Evolutionary conservation across 2,888 invertebrate genomes (phyloP).

Genomic region (Diadromus collaris): DNA sequence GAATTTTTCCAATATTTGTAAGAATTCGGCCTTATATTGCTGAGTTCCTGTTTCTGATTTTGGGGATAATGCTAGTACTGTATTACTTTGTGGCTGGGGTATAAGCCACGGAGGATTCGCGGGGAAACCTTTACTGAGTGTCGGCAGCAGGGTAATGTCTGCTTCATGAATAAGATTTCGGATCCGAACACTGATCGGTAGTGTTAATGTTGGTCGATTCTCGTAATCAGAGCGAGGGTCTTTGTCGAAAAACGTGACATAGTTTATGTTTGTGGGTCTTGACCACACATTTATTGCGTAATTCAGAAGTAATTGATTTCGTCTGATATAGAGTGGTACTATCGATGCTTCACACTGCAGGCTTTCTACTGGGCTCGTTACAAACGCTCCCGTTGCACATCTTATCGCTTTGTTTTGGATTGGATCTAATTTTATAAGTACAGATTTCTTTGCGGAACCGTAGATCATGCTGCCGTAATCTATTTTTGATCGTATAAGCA

Average conservation of each 20-base stretch:
- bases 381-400: constrained; percentile 52
- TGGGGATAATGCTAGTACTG: background rate
- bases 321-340: constrained; percentile 36
- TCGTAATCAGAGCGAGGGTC: background rate
- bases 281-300: constrained; percentile 12
- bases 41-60: background rate
- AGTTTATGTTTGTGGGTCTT: constrained; percentile 1
- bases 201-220: background rate
- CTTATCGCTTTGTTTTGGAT: constrained; percentile 50
- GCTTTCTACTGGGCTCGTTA: constrained; percentile 52
- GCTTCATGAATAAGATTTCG: background rate
- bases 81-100: background rate
- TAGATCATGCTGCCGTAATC: constrained; percentile 63
- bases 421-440: too few species aligned
- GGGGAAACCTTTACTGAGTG: background rate
- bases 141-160: background rate
- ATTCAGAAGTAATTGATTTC: background rate
- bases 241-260: background rate
- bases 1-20: background rate
- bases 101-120: background rate
- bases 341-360: constrained; percentile 46
- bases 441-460: constrained; percentile 44
- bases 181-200: background rate
- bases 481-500: constrained; percentile 52
- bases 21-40: background rate